Conservation (phyloP, 37 sponge, comb jelly and placozoan species). For the Cladorhizidae sp. region DNA sequence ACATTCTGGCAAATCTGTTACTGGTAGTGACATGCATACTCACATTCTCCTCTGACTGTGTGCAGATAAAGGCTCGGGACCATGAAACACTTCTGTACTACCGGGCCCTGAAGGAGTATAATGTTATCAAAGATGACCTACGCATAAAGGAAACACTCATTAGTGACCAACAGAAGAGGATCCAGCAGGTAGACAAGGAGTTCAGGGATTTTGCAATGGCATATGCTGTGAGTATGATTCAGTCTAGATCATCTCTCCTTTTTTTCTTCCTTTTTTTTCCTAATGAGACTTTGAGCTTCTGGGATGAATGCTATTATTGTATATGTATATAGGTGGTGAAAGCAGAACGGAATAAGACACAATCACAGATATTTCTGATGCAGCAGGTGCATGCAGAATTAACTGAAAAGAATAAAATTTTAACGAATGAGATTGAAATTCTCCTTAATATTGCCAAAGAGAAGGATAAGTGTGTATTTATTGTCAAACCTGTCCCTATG, state of each 20-base stretch:
- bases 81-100: conserved; percentile 33
- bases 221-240: conserved; percentile 40
- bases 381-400: conserved; percentile 79
- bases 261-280: neutral
- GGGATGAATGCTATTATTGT: too few species aligned
- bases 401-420: conserved; percentile 85
- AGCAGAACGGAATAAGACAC: conserved; percentile 68
- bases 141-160: conserved; percentile 37
- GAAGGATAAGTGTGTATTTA: conserved; percentile 47
- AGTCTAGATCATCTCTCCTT: neutral
- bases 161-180: conserved; percentile 57
- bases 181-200: conserved; percentile 48
- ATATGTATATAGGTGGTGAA: conserved; percentile 45
- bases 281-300: neutral
- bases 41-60: neutral
- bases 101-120: conserved; percentile 35
- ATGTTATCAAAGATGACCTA: conserved; percentile 18
- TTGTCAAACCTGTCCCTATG: neutral
- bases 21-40: too few species aligned
- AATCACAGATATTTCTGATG: conserved; percentile 37
- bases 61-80: conserved; percentile 64
- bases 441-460: conserved; percentile 55
- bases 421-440: conserved; percentile 90
- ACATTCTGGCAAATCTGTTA: too few species aligned
- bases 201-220: conserved; percentile 56